These are phyloP conservation scores for Ashinkailepas kermadecensis DNA, from an alignment of 2,888 invertebrate genomes.

Conservation along the genomic window DNA sequence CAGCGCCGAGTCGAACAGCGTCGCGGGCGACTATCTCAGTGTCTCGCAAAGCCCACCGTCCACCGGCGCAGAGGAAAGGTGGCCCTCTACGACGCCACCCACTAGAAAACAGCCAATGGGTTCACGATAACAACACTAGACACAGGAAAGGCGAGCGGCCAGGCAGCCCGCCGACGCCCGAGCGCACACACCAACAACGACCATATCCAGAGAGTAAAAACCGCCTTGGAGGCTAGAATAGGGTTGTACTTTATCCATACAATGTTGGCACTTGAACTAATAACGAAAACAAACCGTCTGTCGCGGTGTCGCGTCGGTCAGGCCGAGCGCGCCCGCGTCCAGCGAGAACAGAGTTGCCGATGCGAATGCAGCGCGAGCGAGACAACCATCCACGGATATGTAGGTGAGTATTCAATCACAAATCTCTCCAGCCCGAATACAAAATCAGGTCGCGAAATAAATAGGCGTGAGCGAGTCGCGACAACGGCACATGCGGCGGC, in stretches of 20 bases:
- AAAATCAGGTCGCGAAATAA: conserved; percentile 19
- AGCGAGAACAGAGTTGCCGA: not conserved
- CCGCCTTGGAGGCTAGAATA: conserved; percentile 21
- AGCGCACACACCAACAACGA: conserved; percentile 12
- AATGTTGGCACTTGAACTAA: conserved; percentile 22
- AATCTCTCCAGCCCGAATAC: conserved; percentile 21
- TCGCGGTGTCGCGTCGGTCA: not conserved
- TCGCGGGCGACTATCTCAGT: no score
- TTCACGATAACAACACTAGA: conserved; percentile 22
- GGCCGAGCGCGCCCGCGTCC: not conserved
- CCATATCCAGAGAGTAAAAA: conserved; percentile 19
- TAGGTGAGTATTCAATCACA: conserved; percentile 23
- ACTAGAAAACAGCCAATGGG: conserved; percentile 16
- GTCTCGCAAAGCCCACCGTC: no score
- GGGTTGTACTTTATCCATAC: conserved; percentile 22
- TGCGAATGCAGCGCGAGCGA: no score
- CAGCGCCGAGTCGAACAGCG: no score
- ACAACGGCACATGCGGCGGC: not conserved
- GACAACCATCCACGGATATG: not conserved
- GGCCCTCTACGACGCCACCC: not conserved
- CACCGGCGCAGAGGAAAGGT: no score
- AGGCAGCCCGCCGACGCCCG: not conserved
- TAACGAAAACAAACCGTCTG: conserved; percentile 1
- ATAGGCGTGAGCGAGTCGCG: not conserved
- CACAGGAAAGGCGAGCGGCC: conserved; percentile 17